A percentile compares a stretch with the other conserved stretches of the same genome.
Evolutionary conservation across 1,140 invertebrate species (phyloP).

Genomic region (Acromyrmex heyeri): DNA sequence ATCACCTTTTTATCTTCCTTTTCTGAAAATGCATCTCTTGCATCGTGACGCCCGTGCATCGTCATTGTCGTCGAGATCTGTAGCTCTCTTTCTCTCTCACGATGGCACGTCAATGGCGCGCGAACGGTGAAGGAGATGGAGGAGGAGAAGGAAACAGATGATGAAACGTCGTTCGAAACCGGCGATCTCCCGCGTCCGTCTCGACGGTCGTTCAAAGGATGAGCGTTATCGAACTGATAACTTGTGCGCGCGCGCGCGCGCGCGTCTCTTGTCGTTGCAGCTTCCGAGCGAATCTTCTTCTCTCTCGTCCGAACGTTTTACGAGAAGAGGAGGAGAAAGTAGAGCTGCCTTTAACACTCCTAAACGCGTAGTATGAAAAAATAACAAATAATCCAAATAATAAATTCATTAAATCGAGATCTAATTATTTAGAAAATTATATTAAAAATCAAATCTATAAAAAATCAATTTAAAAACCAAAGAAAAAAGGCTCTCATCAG

Average conservation of each 20-base stretch:
- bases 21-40: background rate
- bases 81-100: slow-evolving; percentile 20
- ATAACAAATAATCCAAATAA: background rate
- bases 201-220: slow-evolving; percentile 78
- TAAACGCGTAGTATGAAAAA: background rate
- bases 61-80: slow-evolving; percentile 33
- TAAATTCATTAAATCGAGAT: background rate
- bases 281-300: slow-evolving; percentile 71
- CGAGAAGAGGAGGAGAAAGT: slow-evolving; percentile 20
- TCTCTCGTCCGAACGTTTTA: background rate
- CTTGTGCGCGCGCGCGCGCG: background rate
- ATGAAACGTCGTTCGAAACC: slow-evolving; percentile 72
- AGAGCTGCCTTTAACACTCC: background rate
- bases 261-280: slow-evolving; percentile 62
- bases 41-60: background rate
- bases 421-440: slow-evolving; percentile 1
- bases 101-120: slow-evolving; percentile 50
- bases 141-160: slow-evolving; percentile 67
- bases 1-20: background rate
- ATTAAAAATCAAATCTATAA: too few relatives aligned
- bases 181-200: slow-evolving; percentile 61
- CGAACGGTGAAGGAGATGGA: slow-evolving; percentile 43
- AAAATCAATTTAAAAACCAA: too few relatives aligned
- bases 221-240: slow-evolving; percentile 78
- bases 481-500: too few relatives aligned